Conservation (phyloP, 2,888 invertebrate genomes). For the Agapostemon virescens region DNA sequence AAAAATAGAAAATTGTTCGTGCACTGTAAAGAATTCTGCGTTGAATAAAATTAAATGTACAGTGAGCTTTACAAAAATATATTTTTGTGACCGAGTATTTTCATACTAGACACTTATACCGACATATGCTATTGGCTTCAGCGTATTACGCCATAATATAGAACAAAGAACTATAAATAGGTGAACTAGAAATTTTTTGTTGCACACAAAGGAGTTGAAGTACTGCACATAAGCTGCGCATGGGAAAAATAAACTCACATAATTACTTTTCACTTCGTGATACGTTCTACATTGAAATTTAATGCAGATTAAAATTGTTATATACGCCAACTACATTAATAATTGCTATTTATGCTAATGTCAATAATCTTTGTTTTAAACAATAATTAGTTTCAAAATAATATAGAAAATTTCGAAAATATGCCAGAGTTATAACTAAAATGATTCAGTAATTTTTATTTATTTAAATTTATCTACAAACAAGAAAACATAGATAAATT, state of each 20-base stretch:
- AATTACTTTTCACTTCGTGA: slow-evolving; percentile 33
- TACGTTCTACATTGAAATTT: slow-evolving; percentile 1
- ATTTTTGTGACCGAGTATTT: not conserved
- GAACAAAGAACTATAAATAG: slow-evolving; percentile 55
- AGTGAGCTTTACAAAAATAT: not conserved
- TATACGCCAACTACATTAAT: not conserved
- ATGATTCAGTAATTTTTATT: not conserved
- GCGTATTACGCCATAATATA: slow-evolving; percentile 31
- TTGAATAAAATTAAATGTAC: not conserved
- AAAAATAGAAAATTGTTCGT: not conserved
- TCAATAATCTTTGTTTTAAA: not conserved
- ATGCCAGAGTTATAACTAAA: not conserved
- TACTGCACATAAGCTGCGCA: slow-evolving; percentile 23
- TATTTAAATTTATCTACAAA: not conserved
- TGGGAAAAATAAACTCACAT: slow-evolving; percentile 25
- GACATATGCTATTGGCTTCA: slow-evolving; percentile 34
- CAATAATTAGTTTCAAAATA: not conserved
- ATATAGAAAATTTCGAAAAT: not conserved
- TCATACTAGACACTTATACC: slow-evolving; percentile 15
- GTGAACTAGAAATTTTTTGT: slow-evolving; percentile 60
- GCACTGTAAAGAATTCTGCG: not conserved
- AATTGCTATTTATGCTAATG: not conserved
- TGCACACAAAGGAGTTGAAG: slow-evolving; percentile 33
- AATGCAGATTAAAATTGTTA: not conserved
- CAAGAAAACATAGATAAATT: not conserved